phyloP scores from a whole-genome alignment of 2,888 invertebrate species.

The Eutolmus rufibarbis region DNA sequence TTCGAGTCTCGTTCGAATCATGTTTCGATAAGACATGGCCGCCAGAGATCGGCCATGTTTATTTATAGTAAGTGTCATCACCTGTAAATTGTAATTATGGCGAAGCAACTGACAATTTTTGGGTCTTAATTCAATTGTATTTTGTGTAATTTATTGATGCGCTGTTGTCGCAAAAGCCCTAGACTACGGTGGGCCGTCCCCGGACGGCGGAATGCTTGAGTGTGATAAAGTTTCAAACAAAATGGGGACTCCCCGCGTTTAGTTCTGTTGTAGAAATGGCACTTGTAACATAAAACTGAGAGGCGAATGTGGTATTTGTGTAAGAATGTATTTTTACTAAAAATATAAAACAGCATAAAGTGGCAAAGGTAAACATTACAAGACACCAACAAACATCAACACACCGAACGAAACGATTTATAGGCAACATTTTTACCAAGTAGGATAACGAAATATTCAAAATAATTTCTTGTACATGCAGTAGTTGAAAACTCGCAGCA shows the following conservation, averaged over 20 bases:
- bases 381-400: not conserved
- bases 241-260: not conserved
- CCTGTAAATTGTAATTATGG: slow-evolving; percentile 8
- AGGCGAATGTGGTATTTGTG: not conserved
- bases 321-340: slow-evolving; percentile 24
- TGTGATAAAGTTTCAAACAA: slow-evolving; percentile 27
- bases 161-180: not conserved
- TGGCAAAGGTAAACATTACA: not conserved
- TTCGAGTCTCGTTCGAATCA: not conserved
- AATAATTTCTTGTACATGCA: not conserved
- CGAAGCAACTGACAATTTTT: not conserved
- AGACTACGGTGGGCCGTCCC: not conserved
- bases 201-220: slow-evolving; percentile 6
- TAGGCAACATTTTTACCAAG: slow-evolving; percentile 13
- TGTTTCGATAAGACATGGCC: not conserved
- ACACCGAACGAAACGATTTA: slow-evolving; percentile 1
- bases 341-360: not conserved
- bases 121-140: slow-evolving; percentile 7
- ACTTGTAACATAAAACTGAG: not conserved
- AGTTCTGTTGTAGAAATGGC: not conserved
- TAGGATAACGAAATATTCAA: slow-evolving; percentile 12
- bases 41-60: not conserved
- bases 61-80: not conserved
- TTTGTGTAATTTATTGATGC: not conserved
- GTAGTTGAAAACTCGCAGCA: not conserved